Conservation (phyloP, 2,113 vertebrate genomes). For the Cheirogaleus medius region DNA sequence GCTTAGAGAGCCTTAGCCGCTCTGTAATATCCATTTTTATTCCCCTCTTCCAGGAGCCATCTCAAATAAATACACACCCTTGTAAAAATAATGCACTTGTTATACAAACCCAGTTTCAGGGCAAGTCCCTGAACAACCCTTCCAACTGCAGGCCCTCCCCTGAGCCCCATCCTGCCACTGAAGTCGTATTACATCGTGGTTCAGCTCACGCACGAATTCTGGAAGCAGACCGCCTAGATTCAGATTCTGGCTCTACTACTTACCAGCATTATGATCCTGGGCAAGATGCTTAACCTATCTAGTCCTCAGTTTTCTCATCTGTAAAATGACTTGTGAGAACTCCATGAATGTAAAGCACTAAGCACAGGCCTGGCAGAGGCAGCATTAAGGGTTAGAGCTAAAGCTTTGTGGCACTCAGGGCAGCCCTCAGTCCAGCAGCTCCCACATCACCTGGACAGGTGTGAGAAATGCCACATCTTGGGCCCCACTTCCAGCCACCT, state of each 20-base stretch:
- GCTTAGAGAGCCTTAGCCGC: neutral
- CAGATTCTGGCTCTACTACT: neutral
- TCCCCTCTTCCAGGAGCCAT: neutral
- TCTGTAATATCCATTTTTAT: neutral
- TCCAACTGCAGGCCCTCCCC: neutral
- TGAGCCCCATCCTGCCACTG: too few relatives aligned
- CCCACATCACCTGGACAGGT: neutral
- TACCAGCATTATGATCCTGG: neutral
- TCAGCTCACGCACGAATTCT: rapidly evolving
- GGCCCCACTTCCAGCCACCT: neutral
- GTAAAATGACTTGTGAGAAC: neutral
- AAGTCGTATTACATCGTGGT: neutral
- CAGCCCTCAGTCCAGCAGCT: neutral
- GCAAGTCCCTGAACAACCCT: neutral
- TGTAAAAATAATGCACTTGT: neutral
- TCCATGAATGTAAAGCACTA: neutral
- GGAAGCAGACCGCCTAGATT: neutral
- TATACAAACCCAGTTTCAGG: neutral
- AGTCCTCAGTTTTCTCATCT: neutral
- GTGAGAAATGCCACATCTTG: neutral
- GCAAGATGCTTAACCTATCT: neutral
- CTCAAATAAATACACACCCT: constrained; percentile 3
- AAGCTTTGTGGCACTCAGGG: neutral
- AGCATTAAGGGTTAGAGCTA: neutral
- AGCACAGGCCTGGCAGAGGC: neutral